Conservation (phyloP, 2,888 invertebrate genomes). For the Microctonus aethiopoides region DNA sequence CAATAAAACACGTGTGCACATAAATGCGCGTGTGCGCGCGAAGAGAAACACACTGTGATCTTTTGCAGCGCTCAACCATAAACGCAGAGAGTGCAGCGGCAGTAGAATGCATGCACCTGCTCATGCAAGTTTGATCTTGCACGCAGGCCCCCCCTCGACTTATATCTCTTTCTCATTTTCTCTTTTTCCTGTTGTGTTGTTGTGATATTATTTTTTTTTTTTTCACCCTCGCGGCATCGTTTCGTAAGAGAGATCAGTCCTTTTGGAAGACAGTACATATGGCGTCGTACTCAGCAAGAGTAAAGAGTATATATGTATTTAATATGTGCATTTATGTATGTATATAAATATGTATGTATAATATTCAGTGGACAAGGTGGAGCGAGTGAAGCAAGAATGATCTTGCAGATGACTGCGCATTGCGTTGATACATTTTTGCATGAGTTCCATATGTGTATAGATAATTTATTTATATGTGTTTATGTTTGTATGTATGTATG, state of each 20-base stretch:
- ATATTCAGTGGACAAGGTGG: background rate
- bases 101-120: background rate
- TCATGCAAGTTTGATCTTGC: background rate
- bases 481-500: too few species aligned
- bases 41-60: background rate
- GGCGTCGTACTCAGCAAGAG: background rate
- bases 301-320: background rate
- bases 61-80: background rate
- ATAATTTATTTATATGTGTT: too few species aligned
- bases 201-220: background rate
- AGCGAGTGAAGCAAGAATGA: background rate
- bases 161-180: background rate
- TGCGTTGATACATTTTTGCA: conserved; percentile 26
- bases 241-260: background rate
- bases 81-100: background rate
- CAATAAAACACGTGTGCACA: conserved; percentile 63
- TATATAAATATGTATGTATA: background rate
- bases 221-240: background rate
- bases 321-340: background rate
- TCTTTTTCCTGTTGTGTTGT: background rate
- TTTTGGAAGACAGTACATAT: background rate
- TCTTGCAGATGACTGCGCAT: background rate
- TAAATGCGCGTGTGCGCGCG: conserved; percentile 48
- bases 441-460: background rate
- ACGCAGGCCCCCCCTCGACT: background rate